Evolutionary conservation across 30 jellyfish, hydroid and myxozoan species (phyloP).

Genomic region (Hydractinia echinata): DNA sequence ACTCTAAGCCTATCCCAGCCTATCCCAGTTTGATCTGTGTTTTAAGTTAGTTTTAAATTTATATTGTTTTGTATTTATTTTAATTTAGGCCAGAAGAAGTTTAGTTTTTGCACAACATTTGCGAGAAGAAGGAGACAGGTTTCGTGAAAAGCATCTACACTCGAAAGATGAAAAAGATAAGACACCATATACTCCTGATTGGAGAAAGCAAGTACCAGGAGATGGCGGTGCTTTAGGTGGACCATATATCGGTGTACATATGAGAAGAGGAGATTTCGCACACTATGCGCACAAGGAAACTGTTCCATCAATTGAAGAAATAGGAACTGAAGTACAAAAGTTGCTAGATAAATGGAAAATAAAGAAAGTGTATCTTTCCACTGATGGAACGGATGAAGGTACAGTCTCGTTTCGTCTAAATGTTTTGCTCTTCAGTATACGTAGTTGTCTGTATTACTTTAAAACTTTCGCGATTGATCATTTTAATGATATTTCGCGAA

Average conservation of each 20-base stretch:
- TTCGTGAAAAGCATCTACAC: slow-evolving; percentile 52
- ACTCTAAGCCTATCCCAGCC: no score
- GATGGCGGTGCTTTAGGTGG: slow-evolving; percentile 94
- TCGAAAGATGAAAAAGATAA: slow-evolving; percentile 65
- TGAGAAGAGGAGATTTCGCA: slow-evolving; percentile 83
- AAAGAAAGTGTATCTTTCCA: slow-evolving; percentile 55
- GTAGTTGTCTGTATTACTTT: no score
- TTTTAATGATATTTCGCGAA: no score
- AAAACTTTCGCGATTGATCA: no score
- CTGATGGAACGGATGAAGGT: slow-evolving; percentile 86
- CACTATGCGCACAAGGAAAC: slow-evolving; percentile 60
- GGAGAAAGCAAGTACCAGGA: slow-evolving; percentile 82
- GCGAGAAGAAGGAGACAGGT: slow-evolving; percentile 67
- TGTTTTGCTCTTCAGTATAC: not conserved
- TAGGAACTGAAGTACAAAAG: slow-evolving; percentile 44
- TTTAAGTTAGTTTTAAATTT: not conserved
- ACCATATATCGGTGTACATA: slow-evolving; percentile 73
- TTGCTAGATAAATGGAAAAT: slow-evolving; percentile 56
- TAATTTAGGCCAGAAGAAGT: slow-evolving; percentile 83
- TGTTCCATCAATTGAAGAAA: slow-evolving; percentile 78
- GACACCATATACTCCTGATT: slow-evolving; percentile 79
- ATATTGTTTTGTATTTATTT: not conserved
- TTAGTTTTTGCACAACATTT: slow-evolving; percentile 80
- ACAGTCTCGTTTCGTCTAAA: not conserved
- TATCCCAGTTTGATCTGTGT: no score